These are phyloP conservation scores for Pachydiplax longipennis DNA, from an alignment of 2,888 invertebrate species.

Conservation along the genomic window DNA sequence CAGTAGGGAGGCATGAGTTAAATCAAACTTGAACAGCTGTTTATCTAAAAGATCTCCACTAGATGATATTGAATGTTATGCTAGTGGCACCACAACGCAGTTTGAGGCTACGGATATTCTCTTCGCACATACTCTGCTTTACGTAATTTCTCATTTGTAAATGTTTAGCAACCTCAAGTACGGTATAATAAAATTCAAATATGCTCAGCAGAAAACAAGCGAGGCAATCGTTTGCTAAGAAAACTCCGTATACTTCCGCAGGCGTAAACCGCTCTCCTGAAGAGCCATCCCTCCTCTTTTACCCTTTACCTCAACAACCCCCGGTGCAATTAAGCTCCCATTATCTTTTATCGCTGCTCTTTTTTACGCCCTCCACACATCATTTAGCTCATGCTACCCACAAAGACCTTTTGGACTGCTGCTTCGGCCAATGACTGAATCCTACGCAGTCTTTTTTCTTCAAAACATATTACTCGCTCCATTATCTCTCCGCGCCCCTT, in stretches of 20 bases:
- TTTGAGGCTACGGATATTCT: too few species aligned
- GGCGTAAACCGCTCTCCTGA: background rate
- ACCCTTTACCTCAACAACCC: constrained; percentile 21
- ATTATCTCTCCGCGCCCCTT: background rate
- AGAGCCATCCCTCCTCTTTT: background rate
- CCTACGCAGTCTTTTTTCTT: background rate
- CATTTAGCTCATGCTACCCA: constrained; percentile 12
- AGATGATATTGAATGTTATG: too few species aligned
- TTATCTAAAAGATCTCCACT: too few species aligned
- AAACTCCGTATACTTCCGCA: background rate
- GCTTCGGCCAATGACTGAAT: constrained; percentile 7
- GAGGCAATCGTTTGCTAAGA: background rate
- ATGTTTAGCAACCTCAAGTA: too few species aligned
- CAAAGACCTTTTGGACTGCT: background rate
- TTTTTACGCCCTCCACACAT: constrained; percentile 26
- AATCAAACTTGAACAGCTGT: too few species aligned
- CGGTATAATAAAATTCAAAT: background rate
- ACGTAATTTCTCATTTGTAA: too few species aligned
- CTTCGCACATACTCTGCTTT: too few species aligned
- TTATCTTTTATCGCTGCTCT: constrained; percentile 29
- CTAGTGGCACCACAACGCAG: too few species aligned
- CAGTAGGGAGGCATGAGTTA: too few species aligned
- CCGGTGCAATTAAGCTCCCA: constrained; percentile 10
- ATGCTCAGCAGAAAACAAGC: background rate
- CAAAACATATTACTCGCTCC: background rate